Evolutionary conservation across 2,797 vertebrate species (phyloP).

Genomic region (Acridotheres tristis): DNA sequence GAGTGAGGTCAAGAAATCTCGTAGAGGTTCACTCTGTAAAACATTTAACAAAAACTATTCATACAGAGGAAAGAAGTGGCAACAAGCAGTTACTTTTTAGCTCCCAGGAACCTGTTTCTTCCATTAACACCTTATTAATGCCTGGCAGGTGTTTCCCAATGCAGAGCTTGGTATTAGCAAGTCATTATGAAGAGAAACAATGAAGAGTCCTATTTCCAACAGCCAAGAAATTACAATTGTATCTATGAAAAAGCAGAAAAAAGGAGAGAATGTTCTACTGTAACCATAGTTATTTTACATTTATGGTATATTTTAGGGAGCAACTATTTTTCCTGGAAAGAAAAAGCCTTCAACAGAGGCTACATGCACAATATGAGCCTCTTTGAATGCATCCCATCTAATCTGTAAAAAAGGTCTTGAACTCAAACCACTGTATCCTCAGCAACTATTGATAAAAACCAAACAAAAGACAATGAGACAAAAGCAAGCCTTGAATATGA

Average conservation of each 20-base stretch:
- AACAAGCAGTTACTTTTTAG: background rate
- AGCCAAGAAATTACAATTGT: background rate
- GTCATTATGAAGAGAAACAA: background rate
- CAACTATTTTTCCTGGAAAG: background rate
- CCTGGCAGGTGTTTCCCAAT: background rate
- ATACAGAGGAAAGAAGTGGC: background rate
- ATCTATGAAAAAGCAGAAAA: background rate
- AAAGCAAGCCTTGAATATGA: background rate
- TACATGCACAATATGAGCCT: background rate
- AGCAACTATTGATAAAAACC: background rate
- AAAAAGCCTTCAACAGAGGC: background rate
- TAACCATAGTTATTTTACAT: background rate
- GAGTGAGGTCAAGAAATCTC: background rate
- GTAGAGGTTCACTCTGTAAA: background rate
- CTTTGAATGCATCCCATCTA: background rate
- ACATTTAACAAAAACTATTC: background rate
- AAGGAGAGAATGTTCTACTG: background rate
- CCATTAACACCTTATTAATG: constrained; percentile 10
- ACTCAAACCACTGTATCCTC: background rate
- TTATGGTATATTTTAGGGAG: background rate
- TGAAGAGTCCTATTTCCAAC: background rate
- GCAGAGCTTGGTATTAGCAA: background rate
- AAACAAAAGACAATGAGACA: background rate
- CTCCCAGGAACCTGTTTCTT: background rate
- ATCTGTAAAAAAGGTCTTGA: background rate